Conservation (phyloP, 2,888 invertebrate genomes). For the Drosophila neoperkinsi region DNA sequence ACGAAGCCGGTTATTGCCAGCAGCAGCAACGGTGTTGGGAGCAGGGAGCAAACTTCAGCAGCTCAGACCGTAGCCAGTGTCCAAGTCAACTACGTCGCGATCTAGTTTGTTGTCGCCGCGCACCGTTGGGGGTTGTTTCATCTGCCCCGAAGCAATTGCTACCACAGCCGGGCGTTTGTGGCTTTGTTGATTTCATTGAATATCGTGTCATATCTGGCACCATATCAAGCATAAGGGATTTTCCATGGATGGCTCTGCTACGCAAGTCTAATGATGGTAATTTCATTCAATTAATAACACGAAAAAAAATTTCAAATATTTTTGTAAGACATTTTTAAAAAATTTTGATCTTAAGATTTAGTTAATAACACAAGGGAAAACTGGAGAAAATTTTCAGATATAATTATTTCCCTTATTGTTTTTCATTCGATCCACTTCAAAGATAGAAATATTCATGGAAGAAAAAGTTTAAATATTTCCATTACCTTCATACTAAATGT, state of each 20-base stretch:
- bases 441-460: not conserved
- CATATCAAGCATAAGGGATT: slow-evolving; percentile 38
- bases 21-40: slow-evolving; percentile 36
- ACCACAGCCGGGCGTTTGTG: slow-evolving; percentile 25
- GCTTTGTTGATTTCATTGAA: not conserved
- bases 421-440: not conserved
- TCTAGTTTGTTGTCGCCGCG: slow-evolving; percentile 34
- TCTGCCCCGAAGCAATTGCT: not conserved
- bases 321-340: not conserved
- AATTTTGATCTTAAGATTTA: not conserved
- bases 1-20: slow-evolving; percentile 30
- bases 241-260: slow-evolving; percentile 59
- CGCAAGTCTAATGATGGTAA: slow-evolving; percentile 45
- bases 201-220: slow-evolving; percentile 38
- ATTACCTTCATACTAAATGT: not conserved
- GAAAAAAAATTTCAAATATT: not conserved
- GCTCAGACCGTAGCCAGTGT: slow-evolving; percentile 17
- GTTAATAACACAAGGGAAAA: not conserved
- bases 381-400: not conserved
- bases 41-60: not conserved
- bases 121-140: not conserved
- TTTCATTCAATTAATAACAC: not conserved
- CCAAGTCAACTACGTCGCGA: not conserved
- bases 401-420: not conserved
- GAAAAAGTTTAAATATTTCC: not conserved